A percentile compares a stretch with the other conserved stretches of the same genome.
Conservation (phyloP, 2,797 vertebrate species). For the Syndactyla subalaris region DNA sequence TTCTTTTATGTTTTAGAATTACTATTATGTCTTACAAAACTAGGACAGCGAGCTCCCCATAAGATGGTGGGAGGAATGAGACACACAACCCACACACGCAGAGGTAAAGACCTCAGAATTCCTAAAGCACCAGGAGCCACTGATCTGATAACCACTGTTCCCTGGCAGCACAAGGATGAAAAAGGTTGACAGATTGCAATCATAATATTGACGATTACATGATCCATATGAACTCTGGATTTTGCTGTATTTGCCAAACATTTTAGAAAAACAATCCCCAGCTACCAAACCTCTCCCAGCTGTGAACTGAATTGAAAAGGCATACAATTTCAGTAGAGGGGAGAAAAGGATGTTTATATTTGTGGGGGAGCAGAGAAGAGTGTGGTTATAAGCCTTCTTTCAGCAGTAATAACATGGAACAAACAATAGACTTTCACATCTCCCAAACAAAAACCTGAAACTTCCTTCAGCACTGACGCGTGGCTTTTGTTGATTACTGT, state of each 20-base stretch:
- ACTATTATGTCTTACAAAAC: neutral
- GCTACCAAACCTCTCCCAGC: neutral
- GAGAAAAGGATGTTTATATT: neutral
- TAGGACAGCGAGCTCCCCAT: neutral
- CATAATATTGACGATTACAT: neutral
- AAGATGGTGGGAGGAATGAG: neutral
- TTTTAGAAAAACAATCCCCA: neutral
- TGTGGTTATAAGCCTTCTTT: neutral
- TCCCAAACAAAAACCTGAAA: neutral
- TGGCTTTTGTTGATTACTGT: slow-evolving; percentile 20
- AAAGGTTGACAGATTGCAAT: neutral
- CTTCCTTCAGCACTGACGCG: neutral
- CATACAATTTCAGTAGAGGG: neutral
- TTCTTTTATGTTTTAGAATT: neutral
- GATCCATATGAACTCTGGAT: neutral
- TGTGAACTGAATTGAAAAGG: neutral
- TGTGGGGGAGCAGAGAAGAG: neutral
- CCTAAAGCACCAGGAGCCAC: neutral
- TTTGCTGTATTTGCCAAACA: neutral
- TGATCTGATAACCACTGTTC: neutral
- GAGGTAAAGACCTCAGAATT: neutral
- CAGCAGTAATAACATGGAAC: neutral
- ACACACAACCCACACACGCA: fast-evolving
- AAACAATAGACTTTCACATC: neutral
- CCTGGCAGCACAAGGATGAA: neutral